These are phyloP conservation scores for Apodemia zela DNA, from an alignment of 2,888 invertebrate genomes.

Conservation along the genomic window DNA sequence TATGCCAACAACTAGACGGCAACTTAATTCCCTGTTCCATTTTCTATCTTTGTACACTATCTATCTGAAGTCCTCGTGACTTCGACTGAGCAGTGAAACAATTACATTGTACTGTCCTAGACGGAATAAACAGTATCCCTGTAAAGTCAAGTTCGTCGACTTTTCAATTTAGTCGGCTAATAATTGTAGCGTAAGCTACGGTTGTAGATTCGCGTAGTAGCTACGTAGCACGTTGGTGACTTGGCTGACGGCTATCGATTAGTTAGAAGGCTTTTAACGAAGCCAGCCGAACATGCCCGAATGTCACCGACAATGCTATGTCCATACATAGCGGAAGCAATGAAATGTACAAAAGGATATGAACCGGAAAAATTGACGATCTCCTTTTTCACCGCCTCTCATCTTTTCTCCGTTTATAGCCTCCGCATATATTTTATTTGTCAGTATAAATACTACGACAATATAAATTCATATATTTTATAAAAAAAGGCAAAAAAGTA, in stretches of 20 bases:
- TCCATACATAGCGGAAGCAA: conserved; percentile 76
- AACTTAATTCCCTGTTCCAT: conserved; percentile 37
- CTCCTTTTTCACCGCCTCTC: conserved; percentile 68
- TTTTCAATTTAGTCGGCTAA: conserved; percentile 45
- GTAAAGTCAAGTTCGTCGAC: conserved; percentile 50
- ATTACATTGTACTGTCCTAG: conserved; percentile 38
- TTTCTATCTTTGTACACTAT: conserved; percentile 37
- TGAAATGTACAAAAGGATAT: conserved; percentile 78
- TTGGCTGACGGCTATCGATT: conserved; percentile 69
- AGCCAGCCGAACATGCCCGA: conserved; percentile 49
- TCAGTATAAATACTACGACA: not conserved
- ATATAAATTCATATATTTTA: not conserved
- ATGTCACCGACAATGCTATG: conserved; percentile 45
- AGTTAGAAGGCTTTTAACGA: conserved; percentile 54
- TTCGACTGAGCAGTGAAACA: conserved; percentile 37
- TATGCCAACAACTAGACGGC: conserved; percentile 29
- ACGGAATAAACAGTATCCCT: conserved; percentile 38
- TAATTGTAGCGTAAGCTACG: conserved; percentile 61
- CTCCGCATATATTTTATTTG: conserved; percentile 38
- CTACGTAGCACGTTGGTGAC: conserved; percentile 45
- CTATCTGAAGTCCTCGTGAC: conserved; percentile 36
- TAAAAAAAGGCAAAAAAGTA: not conserved
- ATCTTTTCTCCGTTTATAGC: conserved; percentile 60
- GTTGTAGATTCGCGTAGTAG: conserved; percentile 65
- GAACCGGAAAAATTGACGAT: conserved; percentile 78